These are phyloP conservation scores for Cylindroiulus punctatus DNA, from an alignment of 2,888 invertebrate genomes.

Conservation along the genomic window DNA sequence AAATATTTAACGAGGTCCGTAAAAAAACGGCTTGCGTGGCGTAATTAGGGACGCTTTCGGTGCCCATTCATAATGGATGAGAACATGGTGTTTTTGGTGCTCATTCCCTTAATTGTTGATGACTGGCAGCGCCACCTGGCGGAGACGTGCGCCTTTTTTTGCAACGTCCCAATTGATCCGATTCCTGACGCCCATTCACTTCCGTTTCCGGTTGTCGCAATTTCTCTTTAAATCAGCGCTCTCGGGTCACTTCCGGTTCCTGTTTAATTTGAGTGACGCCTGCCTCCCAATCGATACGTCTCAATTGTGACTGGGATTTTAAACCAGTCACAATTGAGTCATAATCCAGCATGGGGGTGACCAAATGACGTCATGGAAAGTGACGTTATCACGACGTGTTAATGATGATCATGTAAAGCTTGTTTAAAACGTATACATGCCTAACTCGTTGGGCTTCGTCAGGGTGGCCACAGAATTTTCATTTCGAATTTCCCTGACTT, in stretches of 20 bases:
- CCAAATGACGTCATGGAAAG: too few species aligned
- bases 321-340: too few species aligned
- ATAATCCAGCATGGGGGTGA: too few species aligned
- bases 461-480: too few species aligned
- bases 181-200: background rate
- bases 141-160: background rate
- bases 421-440: too few species aligned
- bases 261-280: conserved; percentile 2
- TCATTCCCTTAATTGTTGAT: conserved; percentile 11
- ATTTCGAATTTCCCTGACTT: too few species aligned
- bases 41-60: conserved; percentile 41
- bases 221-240: background rate
- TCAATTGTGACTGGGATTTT: background rate
- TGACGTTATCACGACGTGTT: too few species aligned
- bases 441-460: too few species aligned
- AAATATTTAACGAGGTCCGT: background rate
- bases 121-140: background rate
- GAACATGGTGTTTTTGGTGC: background rate
- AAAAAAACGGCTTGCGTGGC: background rate
- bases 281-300: background rate
- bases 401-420: too few species aligned
- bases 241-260: background rate
- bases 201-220: conserved; percentile 39
- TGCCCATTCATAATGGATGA: background rate
- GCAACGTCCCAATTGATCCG: background rate